phyloP scores from a whole-genome alignment of 2,797 vertebrate genomes.

The Alfaro cultratus region DNA sequence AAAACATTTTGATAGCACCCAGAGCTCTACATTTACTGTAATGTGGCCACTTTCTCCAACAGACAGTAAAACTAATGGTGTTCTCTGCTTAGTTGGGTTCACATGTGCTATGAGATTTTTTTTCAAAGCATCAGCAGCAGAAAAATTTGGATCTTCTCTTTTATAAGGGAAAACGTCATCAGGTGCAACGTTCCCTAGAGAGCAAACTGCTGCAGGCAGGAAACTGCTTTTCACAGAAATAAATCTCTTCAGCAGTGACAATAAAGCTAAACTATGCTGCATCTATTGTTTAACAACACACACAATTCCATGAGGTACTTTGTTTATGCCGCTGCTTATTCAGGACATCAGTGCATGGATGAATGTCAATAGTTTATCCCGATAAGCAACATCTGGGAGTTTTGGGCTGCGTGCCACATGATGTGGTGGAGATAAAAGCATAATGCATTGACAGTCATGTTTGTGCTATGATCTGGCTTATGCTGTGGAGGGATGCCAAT shows the following conservation, averaged over 20 bases:
- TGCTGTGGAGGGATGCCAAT: constrained; percentile 52
- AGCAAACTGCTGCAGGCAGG: constrained; percentile 30
- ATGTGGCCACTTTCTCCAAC: constrained; percentile 62
- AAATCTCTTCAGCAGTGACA: constrained; percentile 10
- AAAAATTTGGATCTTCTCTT: constrained; percentile 19
- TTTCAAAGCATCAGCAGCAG: constrained; percentile 20
- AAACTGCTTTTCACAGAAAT: constrained; percentile 18
- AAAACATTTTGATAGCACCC: constrained; percentile 72
- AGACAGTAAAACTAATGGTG: constrained; percentile 67
- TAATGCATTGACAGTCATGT: constrained; percentile 69
- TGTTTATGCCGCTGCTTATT: constrained; percentile 59
- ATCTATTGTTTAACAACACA: constrained; percentile 25
- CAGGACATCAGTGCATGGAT: constrained; percentile 57
- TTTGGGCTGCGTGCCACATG: constrained; percentile 68
- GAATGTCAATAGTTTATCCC: constrained; percentile 76
- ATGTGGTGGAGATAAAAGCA: constrained; percentile 72
- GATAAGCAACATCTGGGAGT: constrained; percentile 75
- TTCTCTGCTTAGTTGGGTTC: constrained; percentile 57
- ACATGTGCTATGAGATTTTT: constrained; percentile 42
- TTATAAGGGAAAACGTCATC: constrained; percentile 18
- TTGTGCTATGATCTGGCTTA: constrained; percentile 53
- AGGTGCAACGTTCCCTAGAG: constrained; percentile 15
- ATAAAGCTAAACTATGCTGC: constrained; percentile 22
- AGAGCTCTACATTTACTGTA: constrained; percentile 54
- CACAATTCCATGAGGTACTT: constrained; percentile 18